Conservation (phyloP, 2,113 vertebrate genomes). For the Ginglymostoma cirratum region DNA sequence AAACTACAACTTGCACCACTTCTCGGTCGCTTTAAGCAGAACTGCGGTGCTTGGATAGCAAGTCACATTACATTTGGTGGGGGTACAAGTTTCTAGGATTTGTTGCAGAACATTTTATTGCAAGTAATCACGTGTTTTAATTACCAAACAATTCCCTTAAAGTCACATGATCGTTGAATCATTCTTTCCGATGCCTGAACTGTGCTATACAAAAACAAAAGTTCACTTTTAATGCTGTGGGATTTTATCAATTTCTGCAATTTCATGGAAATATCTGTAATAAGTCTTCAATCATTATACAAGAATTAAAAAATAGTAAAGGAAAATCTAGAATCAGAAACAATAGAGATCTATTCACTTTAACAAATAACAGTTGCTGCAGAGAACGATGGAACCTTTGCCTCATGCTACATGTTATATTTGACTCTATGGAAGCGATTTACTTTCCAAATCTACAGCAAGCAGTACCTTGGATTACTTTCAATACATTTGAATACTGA, state of each 20-base stretch:
- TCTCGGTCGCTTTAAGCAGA: not conserved
- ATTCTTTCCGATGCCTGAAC: not conserved
- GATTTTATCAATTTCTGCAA: not conserved
- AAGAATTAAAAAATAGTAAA: not conserved
- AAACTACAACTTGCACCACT: not conserved
- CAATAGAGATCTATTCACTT: not conserved
- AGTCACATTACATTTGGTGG: not conserved
- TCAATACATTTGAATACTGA: not conserved
- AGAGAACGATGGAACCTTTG: not conserved
- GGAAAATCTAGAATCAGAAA: not conserved
- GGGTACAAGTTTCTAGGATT: not conserved
- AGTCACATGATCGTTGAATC: not conserved
- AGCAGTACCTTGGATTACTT: not conserved
- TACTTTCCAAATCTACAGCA: constrained; percentile 8
- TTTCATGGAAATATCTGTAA: constrained; percentile 1
- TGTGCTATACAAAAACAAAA: not conserved
- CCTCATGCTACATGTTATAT: not conserved
- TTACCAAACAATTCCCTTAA: not conserved
- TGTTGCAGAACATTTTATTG: not conserved
- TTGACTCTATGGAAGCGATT: not conserved
- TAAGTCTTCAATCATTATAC: not conserved
- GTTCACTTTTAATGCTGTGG: not conserved
- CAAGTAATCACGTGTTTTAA: not conserved
- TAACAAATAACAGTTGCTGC: not conserved
- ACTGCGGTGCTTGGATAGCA: not conserved